Evolutionary conservation across 2,113 vertebrate species (phyloP).

Genomic region (Seriola quinqueradiata): DNA sequence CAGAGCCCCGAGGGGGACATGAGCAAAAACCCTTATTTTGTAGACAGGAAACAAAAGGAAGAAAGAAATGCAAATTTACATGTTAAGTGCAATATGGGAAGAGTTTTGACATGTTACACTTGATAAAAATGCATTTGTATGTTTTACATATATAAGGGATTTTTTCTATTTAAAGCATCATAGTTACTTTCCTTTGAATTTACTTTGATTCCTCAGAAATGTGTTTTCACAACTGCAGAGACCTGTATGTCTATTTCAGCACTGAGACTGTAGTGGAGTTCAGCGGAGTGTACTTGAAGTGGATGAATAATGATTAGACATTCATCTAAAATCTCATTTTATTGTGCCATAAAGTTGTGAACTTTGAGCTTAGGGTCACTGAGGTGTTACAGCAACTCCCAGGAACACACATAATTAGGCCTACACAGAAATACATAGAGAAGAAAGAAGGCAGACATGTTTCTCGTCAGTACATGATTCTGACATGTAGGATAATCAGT

Average conservation of each 20-base stretch:
- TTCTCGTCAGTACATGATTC: slow-evolving; percentile 35
- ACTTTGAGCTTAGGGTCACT: slow-evolving; percentile 65
- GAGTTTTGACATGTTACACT: too few species aligned
- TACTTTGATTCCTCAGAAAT: too few species aligned
- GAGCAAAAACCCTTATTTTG: background rate
- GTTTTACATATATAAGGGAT: too few species aligned
- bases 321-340: slow-evolving; percentile 68
- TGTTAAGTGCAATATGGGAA: too few species aligned
- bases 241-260: background rate
- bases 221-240: too few species aligned
- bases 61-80: too few species aligned
- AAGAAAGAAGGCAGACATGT: slow-evolving; percentile 51
- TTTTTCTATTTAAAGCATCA: too few species aligned
- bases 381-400: slow-evolving; percentile 45
- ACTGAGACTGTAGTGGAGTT: background rate
- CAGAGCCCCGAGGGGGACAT: background rate
- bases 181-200: too few species aligned
- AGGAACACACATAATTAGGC: slow-evolving; percentile 48
- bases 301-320: slow-evolving; percentile 30
- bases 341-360: slow-evolving; percentile 75
- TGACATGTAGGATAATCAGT: slow-evolving; percentile 32
- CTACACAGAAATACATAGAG: slow-evolving; percentile 51
- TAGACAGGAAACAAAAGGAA: background rate
- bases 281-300: background rate
- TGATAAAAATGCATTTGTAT: too few species aligned